These are phyloP conservation scores for Cinclus mexicanus DNA, from an alignment of 2,113 vertebrate genomes.

Conservation along the genomic window DNA sequence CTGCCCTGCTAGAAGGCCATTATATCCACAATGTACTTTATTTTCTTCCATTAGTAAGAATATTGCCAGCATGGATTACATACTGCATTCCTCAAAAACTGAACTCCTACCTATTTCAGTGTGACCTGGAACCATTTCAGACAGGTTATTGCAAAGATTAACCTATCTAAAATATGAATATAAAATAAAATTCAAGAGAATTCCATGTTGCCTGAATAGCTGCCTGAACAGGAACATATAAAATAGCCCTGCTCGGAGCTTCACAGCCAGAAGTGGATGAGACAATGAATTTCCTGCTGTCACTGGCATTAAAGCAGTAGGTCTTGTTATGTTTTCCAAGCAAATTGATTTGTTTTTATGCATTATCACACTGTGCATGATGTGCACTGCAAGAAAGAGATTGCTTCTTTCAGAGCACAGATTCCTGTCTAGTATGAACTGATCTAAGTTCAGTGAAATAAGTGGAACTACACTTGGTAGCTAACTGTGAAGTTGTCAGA, in stretches of 20 bases:
- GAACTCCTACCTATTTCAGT: not conserved
- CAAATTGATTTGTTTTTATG: constrained; percentile 8
- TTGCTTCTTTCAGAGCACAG: not conserved
- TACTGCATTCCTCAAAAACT: not conserved
- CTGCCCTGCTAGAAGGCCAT: not conserved
- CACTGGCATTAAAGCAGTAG: not conserved
- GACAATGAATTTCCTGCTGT: not conserved
- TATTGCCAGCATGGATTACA: not conserved
- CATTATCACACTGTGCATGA: not conserved
- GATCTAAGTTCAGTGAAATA: not conserved
- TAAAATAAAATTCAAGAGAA: not conserved
- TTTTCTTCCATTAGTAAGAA: not conserved
- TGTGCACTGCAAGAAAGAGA: not conserved
- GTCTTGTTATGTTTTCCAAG: not conserved
- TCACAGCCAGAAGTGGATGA: not conserved
- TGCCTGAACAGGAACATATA: not conserved
- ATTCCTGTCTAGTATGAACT: not conserved
- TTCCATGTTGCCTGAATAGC: not conserved
- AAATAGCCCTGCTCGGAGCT: not conserved
- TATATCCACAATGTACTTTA: not conserved
- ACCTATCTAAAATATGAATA: not conserved
- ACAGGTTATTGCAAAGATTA: not conserved
- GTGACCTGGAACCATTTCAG: not conserved
- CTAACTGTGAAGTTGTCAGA: not conserved
- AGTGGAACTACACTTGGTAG: not conserved